These are phyloP conservation scores for Lithophane ornitopus DNA, from an alignment of 2,888 invertebrate genomes.

Conservation along the genomic window DNA sequence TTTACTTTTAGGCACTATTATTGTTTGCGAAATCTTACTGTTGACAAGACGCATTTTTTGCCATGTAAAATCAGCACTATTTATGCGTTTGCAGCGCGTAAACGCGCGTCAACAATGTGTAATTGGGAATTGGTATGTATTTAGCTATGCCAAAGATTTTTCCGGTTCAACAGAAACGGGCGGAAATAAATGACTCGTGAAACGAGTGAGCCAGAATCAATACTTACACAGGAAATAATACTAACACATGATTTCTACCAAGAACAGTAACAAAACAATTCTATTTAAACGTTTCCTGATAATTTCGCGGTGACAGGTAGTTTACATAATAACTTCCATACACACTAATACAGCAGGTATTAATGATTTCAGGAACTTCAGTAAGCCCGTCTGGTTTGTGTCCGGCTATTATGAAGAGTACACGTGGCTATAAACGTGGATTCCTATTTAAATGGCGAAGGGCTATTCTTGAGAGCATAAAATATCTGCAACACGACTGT, in stretches of 20 bases:
- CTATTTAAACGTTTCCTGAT: constrained; percentile 32
- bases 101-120: no score
- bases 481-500: background rate
- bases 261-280: constrained; percentile 25
- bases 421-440: background rate
- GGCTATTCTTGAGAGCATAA: background rate
- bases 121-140: background rate
- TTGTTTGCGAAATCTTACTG: no score
- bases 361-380: constrained; percentile 28
- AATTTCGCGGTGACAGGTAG: constrained; percentile 21
- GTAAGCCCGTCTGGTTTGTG: constrained; percentile 28
- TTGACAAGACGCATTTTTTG: background rate
- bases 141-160: background rate
- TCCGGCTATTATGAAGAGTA: constrained; percentile 29
- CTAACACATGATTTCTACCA: background rate
- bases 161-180: background rate
- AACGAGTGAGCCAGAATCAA: background rate
- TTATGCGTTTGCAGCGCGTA: background rate
- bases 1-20: no score
- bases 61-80: background rate
- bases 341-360: constrained; percentile 28
- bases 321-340: constrained; percentile 33
- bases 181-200: background rate
- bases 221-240: background rate
- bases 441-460: constrained; percentile 16